phyloP scores from a whole-genome alignment of 2,888 invertebrate genomes.

The Leptopilina myrica region DNA sequence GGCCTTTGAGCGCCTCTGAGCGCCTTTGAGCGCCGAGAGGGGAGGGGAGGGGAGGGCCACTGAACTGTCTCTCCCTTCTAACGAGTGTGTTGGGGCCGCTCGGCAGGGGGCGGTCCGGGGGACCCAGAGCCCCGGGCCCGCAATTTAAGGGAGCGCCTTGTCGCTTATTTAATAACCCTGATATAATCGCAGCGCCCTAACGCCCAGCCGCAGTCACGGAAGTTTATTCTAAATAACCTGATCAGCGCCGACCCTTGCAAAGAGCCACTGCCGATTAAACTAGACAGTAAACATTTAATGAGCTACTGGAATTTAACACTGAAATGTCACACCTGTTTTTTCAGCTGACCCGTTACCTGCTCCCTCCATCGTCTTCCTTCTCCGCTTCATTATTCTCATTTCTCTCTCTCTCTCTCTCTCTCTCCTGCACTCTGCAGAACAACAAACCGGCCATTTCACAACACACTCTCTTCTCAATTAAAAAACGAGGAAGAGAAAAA shows the following conservation, averaged over 20 bases:
- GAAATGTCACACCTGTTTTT: slow-evolving; percentile 7
- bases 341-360: not conserved
- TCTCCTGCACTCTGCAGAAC: not conserved
- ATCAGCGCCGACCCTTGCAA: slow-evolving; percentile 28
- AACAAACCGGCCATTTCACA: not conserved
- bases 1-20: slow-evolving; percentile 63
- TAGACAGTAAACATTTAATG: slow-evolving; percentile 28
- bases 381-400: not conserved
- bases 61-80: slow-evolving; percentile 65
- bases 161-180: slow-evolving; percentile 41
- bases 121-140: slow-evolving; percentile 39
- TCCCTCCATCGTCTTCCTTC: not conserved
- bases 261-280: slow-evolving; percentile 22
- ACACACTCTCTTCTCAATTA: no score
- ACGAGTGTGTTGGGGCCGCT: not conserved
- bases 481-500: no score
- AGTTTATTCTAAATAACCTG: slow-evolving; percentile 41
- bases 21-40: slow-evolving; percentile 46
- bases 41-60: slow-evolving; percentile 66
- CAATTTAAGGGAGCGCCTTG: slow-evolving; percentile 41
- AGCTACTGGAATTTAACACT: slow-evolving; percentile 33
- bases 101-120: slow-evolving; percentile 33
- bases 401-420: not conserved
- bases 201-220: slow-evolving; percentile 38
- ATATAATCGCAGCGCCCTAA: slow-evolving; percentile 36